phyloP scores from a whole-genome alignment of 2,113 vertebrate species.

The Hydrochoerus hydrochaeris region DNA sequence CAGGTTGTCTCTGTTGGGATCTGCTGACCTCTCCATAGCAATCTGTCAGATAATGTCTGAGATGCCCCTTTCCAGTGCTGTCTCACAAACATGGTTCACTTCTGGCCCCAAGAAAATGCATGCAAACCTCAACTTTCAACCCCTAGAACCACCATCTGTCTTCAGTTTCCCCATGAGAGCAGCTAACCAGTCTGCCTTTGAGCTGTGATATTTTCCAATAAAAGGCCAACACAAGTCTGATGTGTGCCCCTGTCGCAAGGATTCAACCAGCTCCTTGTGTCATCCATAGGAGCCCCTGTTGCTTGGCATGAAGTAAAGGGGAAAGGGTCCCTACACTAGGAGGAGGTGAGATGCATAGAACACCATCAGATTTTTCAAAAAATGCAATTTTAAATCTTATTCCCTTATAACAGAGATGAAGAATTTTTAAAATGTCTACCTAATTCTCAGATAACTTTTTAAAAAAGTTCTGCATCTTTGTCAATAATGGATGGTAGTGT shows the following conservation, averaged over 20 bases:
- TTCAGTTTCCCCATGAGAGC: background rate
- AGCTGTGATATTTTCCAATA: background rate
- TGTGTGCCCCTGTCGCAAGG: background rate
- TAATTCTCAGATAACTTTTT: background rate
- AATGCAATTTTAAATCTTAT: background rate
- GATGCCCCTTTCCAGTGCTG: background rate
- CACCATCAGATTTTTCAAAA: background rate
- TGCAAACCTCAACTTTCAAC: background rate
- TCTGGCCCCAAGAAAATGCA: background rate
- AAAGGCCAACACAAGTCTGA: background rate
- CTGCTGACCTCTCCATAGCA: rapidly evolving
- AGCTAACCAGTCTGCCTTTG: background rate
- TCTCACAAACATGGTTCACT: background rate
- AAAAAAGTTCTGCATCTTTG: background rate
- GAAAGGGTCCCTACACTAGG: background rate
- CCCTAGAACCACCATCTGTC: background rate
- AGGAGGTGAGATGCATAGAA: background rate
- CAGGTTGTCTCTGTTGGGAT: background rate
- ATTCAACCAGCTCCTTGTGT: background rate
- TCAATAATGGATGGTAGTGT: background rate
- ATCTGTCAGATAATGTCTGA: background rate
- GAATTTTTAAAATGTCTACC: background rate
- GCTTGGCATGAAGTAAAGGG: background rate
- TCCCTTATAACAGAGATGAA: background rate
- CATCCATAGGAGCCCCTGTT: background rate